Evolutionary conservation across 2,797 vertebrate species (phyloP).

Genomic region (Lutjanus argentimaculatus): DNA sequence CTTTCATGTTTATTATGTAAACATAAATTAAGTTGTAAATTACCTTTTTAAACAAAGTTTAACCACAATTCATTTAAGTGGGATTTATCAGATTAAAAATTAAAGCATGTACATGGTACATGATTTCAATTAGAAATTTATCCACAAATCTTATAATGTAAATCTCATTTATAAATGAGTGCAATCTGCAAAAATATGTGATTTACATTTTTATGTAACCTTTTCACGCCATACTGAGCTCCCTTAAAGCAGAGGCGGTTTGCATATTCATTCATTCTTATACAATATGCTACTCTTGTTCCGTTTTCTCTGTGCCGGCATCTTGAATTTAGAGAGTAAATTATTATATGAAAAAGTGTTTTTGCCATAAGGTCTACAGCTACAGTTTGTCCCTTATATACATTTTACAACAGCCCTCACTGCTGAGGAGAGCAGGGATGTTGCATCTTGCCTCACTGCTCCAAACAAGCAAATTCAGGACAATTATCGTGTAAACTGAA

Average conservation of each 20-base stretch:
- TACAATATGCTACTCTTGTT: background rate
- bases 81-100: constrained; percentile 12
- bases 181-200: background rate
- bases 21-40: background rate
- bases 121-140: background rate
- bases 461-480: constrained; percentile 2
- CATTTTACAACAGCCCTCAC: constrained; percentile 19
- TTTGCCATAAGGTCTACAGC: background rate
- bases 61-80: background rate
- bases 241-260: background rate
- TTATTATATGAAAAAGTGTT: background rate
- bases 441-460: background rate
- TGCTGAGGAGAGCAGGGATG: background rate
- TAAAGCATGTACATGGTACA: background rate
- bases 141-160: background rate
- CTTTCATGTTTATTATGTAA: background rate
- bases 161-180: constrained; percentile 5
- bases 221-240: constrained; percentile 1
- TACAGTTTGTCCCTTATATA: background rate
- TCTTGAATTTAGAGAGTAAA: constrained; percentile 26
- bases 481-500: background rate
- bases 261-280: background rate
- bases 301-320: background rate
- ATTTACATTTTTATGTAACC: constrained; percentile 17
- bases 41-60: background rate